A percentile compares a stretch with the other conserved stretches of the same genome.
Conservation (phyloP, 2,113 vertebrate genomes). For the Alaudala cheleensis region DNA sequence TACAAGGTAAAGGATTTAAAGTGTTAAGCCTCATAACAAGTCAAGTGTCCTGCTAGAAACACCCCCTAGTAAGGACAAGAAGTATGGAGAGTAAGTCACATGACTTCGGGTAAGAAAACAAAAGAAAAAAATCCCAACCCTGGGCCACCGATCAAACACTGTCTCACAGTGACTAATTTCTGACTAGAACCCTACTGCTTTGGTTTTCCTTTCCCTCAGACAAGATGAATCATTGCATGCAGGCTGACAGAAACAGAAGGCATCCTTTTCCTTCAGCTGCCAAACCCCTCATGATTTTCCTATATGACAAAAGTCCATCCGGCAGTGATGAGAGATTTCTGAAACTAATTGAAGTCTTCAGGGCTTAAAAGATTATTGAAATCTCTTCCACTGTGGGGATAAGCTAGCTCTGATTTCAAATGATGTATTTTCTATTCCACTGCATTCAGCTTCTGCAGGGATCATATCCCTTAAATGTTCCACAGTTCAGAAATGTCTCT, state of each 20-base stretch:
- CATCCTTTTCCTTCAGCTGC: slow-evolving; percentile 31
- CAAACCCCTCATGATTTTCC: slow-evolving; percentile 33
- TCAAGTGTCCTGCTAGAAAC: neutral
- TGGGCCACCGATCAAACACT: neutral
- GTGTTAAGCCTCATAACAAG: neutral
- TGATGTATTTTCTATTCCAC: neutral
- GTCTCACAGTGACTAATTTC: slow-evolving; percentile 39
- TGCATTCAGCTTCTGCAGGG: neutral
- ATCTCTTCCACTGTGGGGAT: neutral
- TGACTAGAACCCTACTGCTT: slow-evolving; percentile 53
- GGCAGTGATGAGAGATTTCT: neutral
- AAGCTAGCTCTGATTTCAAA: neutral
- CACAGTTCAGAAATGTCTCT: slow-evolving; percentile 1
- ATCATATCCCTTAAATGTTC: neutral
- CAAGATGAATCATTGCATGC: slow-evolving; percentile 33
- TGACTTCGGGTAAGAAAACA: slow-evolving; percentile 45
- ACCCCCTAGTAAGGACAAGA: neutral
- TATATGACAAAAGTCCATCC: slow-evolving; percentile 8
- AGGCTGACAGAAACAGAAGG: slow-evolving; percentile 39
- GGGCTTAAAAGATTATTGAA: neutral
- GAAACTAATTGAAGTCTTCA: neutral
- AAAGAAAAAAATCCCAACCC: slow-evolving; percentile 9
- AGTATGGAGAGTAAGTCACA: slow-evolving; percentile 1
- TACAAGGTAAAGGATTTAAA: neutral
- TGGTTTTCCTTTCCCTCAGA: slow-evolving; percentile 57